phyloP scores from a whole-genome alignment of 2,888 invertebrate species.

The Smittia aterrima region DNA sequence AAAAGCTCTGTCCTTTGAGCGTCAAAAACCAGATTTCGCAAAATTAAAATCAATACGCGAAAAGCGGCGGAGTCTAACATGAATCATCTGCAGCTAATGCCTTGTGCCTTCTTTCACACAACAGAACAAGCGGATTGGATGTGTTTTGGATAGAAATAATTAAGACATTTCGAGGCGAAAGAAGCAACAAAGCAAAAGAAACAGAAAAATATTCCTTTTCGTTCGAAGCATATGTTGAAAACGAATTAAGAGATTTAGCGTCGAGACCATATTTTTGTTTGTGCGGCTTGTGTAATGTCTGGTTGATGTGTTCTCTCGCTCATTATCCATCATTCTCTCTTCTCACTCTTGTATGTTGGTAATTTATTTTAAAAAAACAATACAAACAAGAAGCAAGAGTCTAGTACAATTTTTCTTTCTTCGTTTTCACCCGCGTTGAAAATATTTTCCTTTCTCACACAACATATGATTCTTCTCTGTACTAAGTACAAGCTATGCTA shows the following conservation, averaged over 20 bases:
- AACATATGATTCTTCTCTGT: constrained; percentile 29
- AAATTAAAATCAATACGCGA: not conserved
- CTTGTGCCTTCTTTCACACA: not conserved
- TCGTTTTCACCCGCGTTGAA: not conserved
- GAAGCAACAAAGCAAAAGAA: not conserved
- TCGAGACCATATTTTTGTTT: constrained; percentile 20
- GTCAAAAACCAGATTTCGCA: not conserved
- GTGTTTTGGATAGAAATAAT: constrained; percentile 20
- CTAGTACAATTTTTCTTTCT: constrained; percentile 23
- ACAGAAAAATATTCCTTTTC: not conserved
- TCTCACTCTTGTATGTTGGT: not conserved
- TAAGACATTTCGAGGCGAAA: constrained; percentile 25
- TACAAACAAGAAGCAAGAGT: constrained; percentile 6
- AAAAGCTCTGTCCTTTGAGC: not conserved
- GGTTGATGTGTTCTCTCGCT: not conserved
- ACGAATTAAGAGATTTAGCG: constrained; percentile 39
- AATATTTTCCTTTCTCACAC: not conserved
- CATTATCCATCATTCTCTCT: constrained; percentile 1
- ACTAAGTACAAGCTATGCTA: constrained; percentile 29
- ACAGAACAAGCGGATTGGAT: constrained; percentile 13
- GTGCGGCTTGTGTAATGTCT: not conserved
- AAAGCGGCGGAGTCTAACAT: not conserved
- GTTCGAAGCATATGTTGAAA: constrained; percentile 27
- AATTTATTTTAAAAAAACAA: not conserved
- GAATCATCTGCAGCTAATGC: constrained; percentile 14